Conservation (phyloP, 2,888 invertebrate genomes). For the Epistrophella euchroma region DNA sequence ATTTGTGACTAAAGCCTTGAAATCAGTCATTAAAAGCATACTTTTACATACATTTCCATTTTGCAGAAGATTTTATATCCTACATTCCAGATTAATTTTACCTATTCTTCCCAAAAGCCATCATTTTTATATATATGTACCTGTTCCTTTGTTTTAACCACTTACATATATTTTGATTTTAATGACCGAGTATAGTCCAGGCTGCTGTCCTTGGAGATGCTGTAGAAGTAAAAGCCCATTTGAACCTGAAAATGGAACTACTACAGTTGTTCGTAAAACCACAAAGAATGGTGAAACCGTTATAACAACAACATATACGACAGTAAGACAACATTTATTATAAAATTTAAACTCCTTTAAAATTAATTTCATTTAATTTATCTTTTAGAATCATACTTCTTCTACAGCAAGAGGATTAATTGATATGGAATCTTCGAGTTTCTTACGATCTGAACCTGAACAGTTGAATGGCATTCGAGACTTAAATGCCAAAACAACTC, state of each 20-base stretch:
- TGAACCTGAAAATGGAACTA: slow-evolving; percentile 1
- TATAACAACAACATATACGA: slow-evolving; percentile 32
- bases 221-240: neutral
- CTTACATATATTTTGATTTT: neutral
- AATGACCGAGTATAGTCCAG: neutral
- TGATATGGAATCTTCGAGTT: neutral
- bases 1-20: too few species aligned
- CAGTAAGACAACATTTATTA: neutral
- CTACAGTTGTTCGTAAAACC: slow-evolving; percentile 21
- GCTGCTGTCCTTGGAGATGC: slow-evolving; percentile 28
- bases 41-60: too few species aligned
- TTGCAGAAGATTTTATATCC: too few species aligned
- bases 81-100: too few species aligned
- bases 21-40: too few species aligned
- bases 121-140: too few species aligned
- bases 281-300: slow-evolving; percentile 15
- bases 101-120: too few species aligned
- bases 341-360: neutral
- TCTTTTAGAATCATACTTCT: neutral
- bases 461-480: neutral
- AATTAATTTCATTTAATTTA: neutral
- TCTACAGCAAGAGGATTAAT: neutral
- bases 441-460: neutral
- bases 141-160: neutral
- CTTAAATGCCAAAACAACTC: neutral